phyloP scores from a whole-genome alignment of 2,797 vertebrate species.

The Sylvilagus floridanus region DNA sequence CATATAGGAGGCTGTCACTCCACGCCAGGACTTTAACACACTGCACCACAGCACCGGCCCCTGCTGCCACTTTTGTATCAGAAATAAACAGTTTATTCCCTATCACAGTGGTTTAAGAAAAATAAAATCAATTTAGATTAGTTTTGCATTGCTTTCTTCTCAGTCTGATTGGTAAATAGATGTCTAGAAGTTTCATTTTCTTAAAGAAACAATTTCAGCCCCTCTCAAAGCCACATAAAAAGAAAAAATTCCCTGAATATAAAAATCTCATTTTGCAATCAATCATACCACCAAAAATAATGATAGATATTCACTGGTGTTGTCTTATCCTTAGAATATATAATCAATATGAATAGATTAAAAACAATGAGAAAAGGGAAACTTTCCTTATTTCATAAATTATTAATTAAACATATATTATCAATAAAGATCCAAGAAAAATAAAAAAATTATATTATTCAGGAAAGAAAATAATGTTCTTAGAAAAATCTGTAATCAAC shows the following conservation, averaged over 20 bases:
- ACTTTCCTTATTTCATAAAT: background rate
- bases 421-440: background rate
- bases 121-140: background rate
- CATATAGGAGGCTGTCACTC: too few relatives aligned
- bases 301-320: background rate
- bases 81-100: background rate
- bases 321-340: background rate
- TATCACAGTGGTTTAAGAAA: too few relatives aligned
- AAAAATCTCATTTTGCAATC: background rate
- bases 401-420: background rate
- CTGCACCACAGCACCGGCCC: too few relatives aligned
- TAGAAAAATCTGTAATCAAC: background rate
- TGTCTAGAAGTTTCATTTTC: background rate
- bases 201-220: background rate
- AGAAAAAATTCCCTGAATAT: background rate
- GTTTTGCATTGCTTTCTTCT: background rate
- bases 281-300: background rate
- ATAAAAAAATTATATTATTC: background rate
- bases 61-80: background rate
- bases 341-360: background rate
- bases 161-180: background rate
- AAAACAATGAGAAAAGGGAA: background rate
- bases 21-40: too few relatives aligned
- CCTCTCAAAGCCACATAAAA: background rate
- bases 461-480: background rate